phyloP scores from a whole-genome alignment of 2,888 invertebrate genomes.

The Stegophylla sp. region DNA sequence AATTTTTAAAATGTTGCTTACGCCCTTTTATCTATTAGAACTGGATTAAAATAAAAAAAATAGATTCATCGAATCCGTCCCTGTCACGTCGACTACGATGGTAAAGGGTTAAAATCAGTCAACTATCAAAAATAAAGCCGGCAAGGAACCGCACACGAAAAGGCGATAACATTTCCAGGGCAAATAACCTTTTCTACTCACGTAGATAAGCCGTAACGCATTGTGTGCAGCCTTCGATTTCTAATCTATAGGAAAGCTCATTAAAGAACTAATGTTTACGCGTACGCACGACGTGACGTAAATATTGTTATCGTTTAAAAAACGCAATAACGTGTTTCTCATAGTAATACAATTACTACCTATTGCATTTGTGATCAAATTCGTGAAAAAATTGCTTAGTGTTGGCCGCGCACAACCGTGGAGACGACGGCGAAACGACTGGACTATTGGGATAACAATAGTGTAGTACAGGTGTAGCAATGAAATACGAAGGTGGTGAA shows the following conservation, averaged over 20 bases:
- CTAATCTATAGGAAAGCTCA: neutral
- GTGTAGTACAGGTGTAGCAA: too few relatives aligned
- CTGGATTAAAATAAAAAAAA: neutral
- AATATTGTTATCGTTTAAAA: slow-evolving; percentile 5
- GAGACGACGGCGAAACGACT: too few relatives aligned
- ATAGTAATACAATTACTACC: too few relatives aligned
- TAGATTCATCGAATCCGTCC: neutral
- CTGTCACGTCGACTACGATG: neutral
- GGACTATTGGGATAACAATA: too few relatives aligned
- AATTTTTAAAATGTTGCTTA: too few relatives aligned
- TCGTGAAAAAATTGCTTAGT: too few relatives aligned
- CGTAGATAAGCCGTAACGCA: neutral
- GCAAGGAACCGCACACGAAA: neutral
- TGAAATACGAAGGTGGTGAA: too few relatives aligned
- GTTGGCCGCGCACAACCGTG: too few relatives aligned
- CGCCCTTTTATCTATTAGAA: too few relatives aligned
- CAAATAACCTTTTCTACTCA: neutral
- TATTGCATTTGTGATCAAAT: too few relatives aligned
- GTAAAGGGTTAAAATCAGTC: slow-evolving; percentile 32
- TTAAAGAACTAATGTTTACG: neutral
- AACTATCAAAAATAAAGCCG: neutral
- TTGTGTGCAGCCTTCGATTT: neutral
- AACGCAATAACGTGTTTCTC: neutral
- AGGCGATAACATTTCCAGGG: slow-evolving; percentile 16
- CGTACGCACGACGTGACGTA: slow-evolving; percentile 6